Base-by-base conservation (phyloP, 1,140 invertebrate species). In the silkworm (Bombyx mori) region DNA sequence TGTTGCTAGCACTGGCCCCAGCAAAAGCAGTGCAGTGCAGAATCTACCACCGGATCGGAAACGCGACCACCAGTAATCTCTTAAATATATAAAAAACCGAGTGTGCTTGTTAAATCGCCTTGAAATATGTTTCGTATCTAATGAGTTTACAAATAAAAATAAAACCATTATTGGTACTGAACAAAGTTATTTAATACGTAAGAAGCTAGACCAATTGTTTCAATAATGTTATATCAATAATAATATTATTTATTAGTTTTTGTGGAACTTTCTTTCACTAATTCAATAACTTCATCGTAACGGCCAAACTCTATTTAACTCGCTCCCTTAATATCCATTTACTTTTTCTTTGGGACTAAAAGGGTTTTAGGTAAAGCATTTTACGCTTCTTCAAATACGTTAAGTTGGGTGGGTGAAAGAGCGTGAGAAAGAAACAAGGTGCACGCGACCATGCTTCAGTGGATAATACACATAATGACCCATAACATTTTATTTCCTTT, bases 361-460 rank as follows among this genome's bases (percentile, higher is more conserved):
- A 75, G 76, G 72, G 68, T 77, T 73, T 63, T 68, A 62, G 60
- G 65, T 66, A 68, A 72, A 71, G 71, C 66, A 69, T 70, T 70
- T 75, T 68, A 73, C 68, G 74, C 73, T 68, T 68, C 63, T 69
- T 57, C 58, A 68, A 75, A 77, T 64, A 69, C 63, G 65, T 66
- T 66, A 65, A 66, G 65, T 70, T 55, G 58, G 57, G 63, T 55
- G 58, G 57, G 63, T 58, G 62, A 67, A 66, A 73, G 68, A 72
- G 70, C 69, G 77, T 79, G 69, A 70, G 74, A 77, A 79, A 65
- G 62, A 71, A 70, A 73, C 77, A 79, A 77, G 69, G 66, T 73
- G 70, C 56, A 51, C 52, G 55, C 61, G 51, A 44, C 57, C 51
- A 61, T 55, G 66, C 63, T 64, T 55, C 58, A 71, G 54, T 64